phyloP scores from a whole-genome alignment of 2,888 invertebrate species.

The Tipula unca region DNA sequence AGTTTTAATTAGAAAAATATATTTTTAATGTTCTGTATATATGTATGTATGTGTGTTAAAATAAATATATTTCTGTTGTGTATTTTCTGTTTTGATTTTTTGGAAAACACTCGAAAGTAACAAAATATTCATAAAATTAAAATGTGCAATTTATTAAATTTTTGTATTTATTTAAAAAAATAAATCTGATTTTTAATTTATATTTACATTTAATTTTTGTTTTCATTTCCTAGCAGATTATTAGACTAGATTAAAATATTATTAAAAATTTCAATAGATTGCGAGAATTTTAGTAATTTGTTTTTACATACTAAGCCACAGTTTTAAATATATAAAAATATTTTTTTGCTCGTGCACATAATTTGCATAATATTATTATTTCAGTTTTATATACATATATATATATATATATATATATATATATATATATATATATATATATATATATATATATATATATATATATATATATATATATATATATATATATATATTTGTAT shows the following conservation, averaged over 20 bases:
- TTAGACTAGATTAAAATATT: slow-evolving; percentile 8
- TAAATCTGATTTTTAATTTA: background rate
- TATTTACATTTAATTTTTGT: background rate
- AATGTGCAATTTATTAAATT: background rate
- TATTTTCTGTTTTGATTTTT: background rate
- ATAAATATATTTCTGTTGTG: background rate
- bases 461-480: too few relatives aligned
- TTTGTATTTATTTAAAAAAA: background rate
- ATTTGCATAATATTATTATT: background rate
- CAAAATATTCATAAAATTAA: background rate
- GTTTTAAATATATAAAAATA: background rate
- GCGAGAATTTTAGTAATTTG: background rate
- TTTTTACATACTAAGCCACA: background rate
- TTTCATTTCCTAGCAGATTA: background rate
- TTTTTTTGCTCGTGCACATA: background rate
- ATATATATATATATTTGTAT: too few relatives aligned
- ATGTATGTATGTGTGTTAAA: background rate
- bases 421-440: too few relatives aligned
- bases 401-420: too few relatives aligned
- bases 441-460: too few relatives aligned
- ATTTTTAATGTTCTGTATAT: background rate
- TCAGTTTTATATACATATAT: background rate
- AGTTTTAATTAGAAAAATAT: background rate
- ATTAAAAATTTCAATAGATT: slow-evolving; percentile 14
- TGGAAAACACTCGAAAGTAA: background rate